Conservation (phyloP, 2,113 vertebrate species). For the Mastomys natalensis region DNA sequence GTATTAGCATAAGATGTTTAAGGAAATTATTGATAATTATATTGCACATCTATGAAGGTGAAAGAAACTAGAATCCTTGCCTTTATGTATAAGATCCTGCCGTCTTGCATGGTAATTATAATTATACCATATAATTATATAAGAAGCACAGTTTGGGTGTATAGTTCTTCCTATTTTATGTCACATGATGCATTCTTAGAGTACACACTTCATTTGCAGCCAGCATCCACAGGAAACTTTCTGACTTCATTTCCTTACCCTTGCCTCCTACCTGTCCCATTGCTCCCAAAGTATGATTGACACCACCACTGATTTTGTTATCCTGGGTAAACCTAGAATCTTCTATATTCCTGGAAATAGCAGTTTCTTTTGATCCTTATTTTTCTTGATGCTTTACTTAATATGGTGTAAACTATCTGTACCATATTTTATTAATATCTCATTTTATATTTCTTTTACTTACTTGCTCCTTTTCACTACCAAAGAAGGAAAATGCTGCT, state of each 20-base stretch:
- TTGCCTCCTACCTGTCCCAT: neutral
- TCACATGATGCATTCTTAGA: neutral
- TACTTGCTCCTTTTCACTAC: neutral
- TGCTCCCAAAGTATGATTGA: neutral
- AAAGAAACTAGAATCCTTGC: neutral
- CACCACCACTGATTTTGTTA: neutral
- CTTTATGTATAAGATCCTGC: neutral
- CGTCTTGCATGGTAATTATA: constrained; percentile 9
- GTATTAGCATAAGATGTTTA: neutral
- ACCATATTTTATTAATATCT: neutral
- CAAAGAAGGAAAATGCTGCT: neutral
- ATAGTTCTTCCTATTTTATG: constrained; percentile 13
- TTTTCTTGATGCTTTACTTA: neutral
- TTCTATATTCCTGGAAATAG: neutral
- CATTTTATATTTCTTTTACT: neutral
- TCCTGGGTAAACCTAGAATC: neutral
- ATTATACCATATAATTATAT: constrained; percentile 13
- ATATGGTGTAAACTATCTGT: neutral
- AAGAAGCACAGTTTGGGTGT: neutral
- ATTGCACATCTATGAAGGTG: neutral
- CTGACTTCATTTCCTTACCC: neutral
- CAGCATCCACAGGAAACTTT: neutral
- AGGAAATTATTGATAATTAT: neutral
- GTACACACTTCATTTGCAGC: neutral
- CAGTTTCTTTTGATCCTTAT: neutral